Evolutionary conservation across 35 echinoderm and acorn worm genomes (phyloP).

Genomic region (Lytechinus variegatus): DNA sequence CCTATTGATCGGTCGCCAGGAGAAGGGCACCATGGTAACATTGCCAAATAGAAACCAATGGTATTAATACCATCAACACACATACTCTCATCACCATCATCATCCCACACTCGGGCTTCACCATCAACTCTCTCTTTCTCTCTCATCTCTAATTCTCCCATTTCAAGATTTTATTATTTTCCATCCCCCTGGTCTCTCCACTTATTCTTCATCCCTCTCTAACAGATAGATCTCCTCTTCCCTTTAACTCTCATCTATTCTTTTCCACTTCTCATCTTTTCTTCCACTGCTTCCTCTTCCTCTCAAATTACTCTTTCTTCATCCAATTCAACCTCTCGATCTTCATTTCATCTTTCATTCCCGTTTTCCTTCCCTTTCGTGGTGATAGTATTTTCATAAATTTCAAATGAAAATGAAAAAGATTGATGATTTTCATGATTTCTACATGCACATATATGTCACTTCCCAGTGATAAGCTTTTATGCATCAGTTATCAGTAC

Average conservation of each 20-base stretch:
- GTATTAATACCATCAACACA: conserved; percentile 47
- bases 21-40: conserved; percentile 33
- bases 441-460: no score
- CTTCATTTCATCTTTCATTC: no score
- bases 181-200: neutral
- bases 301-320: no score
- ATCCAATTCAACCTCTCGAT: no score
- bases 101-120: neutral
- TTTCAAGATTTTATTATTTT: neutral
- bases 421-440: no score
- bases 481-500: no score
- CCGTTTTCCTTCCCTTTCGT: no score
- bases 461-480: no score
- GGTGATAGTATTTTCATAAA: no score
- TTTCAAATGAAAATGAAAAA: no score
- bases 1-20: conserved; percentile 47
- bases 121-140: neutral
- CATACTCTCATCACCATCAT: neutral
- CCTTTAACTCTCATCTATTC: neutral
- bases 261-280: neutral
- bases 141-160: neutral
- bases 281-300: neutral
- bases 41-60: conserved; percentile 39
- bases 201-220: neutral
- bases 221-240: neutral